These are phyloP conservation scores for Caenorhabditis zanzibari DNA, from an alignment of 2,888 invertebrate genomes.

Conservation along the genomic window DNA sequence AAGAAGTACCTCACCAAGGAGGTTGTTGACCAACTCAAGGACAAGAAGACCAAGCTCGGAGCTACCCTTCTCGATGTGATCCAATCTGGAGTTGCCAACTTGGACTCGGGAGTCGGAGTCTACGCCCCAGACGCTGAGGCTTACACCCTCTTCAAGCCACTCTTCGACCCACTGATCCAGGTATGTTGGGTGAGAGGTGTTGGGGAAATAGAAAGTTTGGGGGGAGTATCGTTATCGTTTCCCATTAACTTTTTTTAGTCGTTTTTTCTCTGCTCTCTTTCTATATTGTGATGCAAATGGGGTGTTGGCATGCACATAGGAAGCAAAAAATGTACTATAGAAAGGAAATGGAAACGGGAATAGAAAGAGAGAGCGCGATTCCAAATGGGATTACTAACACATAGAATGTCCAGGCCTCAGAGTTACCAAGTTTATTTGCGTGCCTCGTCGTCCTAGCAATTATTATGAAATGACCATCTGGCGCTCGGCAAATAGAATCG, in stretches of 20 bases:
- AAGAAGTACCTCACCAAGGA: constrained; percentile 94
- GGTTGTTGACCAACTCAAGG: constrained; percentile 93
- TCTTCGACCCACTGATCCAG: constrained; percentile 97
- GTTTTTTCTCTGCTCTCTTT: not conserved
- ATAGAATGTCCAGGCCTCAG: constrained; percentile 27
- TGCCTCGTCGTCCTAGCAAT: not conserved
- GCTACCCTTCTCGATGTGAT: constrained; percentile 95
- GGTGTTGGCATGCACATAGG: constrained; percentile 7
- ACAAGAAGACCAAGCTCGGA: constrained; percentile 94
- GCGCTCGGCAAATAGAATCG: constrained; percentile 30
- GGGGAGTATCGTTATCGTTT: constrained; percentile 5
- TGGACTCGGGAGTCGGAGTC: constrained; percentile 93
- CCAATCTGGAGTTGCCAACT: constrained; percentile 92
- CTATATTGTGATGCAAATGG: not conserved
- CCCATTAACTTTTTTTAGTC: not conserved
- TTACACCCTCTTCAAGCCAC: constrained; percentile 93
- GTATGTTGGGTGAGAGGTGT: constrained; percentile 35
- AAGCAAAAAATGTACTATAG: constrained; percentile 17
- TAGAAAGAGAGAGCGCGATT: constrained; percentile 27
- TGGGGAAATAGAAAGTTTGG: not conserved
- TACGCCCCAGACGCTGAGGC: constrained; percentile 96
- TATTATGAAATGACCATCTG: constrained; percentile 51
- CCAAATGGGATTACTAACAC: constrained; percentile 63
- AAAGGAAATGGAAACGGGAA: constrained; percentile 19
- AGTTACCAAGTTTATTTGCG: constrained; percentile 33